Evolutionary conservation across 2,888 invertebrate genomes (phyloP), one percentile per base, ranked within the genome.

Genomic region (Fissipunctia ypsillon): DNA sequence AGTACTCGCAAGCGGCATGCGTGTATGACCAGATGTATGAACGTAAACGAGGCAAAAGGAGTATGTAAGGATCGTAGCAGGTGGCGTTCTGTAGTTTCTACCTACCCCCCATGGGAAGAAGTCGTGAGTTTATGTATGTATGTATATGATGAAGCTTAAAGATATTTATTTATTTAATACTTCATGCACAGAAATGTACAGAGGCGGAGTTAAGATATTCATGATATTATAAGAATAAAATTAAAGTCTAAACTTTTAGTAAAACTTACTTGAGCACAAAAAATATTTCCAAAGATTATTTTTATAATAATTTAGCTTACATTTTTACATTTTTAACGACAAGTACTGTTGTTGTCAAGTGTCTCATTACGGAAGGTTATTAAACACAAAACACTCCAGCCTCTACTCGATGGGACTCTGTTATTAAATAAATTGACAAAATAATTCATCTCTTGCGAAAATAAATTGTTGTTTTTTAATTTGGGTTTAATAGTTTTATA

Each of bases 281-380:
- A 25, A 52, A 31, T 60, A 52, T 0, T 5, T 43, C 9, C 4
- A 38, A 50, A 66, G 0, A 56, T 60, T 25, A 60, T 67, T 63
- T 50, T 38, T 45, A 16, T n/a, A 28, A 68, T 59, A 65, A 61
- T 43, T 45, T 56, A 16, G n/a, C 28, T 43, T 22, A 69, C 43
- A 65, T 65, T 84, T 68, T 43, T 22, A 69, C 43, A 65, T 65
- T 84, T 68, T 61, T 54, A 63, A 66, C 31, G 77, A 57, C 35
- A 67, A 69, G 72, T 57, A n/a, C 68, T 57, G 56, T 54, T 19
- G 1, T 25, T 5, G 67, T 83, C 48, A 31, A 81, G 82, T 38
- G 31, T 45, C 84, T 82, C 82, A 84, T 82, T 82, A 82, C n/a
- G 31, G 60, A 48, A 60, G 69, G 69, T 81, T 84, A 82, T 77